Base-by-base conservation (phyloP, 2,888 invertebrate genomes). In the Cerceris rybyensis region DNA sequence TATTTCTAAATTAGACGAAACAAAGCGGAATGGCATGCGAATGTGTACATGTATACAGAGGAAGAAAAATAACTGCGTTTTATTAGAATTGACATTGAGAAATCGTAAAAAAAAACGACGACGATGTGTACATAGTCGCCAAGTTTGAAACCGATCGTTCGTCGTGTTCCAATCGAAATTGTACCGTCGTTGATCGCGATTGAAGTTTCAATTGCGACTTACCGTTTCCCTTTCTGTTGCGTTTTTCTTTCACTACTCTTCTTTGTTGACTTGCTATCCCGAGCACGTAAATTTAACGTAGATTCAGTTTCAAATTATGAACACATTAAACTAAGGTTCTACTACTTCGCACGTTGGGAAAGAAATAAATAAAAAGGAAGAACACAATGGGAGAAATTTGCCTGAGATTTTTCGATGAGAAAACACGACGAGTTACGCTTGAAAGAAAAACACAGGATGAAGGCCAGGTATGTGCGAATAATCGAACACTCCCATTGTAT, bases 1-100 rank as follows among this genome's bases (percentile, higher is more conserved):
- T 89, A 90, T 88, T 86, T 91, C 88, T 88, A 89, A 90, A 88
- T 86, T 89, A 87, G 85, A 85, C 66, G 52, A 82, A 83, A 68
- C 64, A 41, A 66, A 73, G 54, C 64, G 65, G 61, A 66, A 41
- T 82, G 75, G 82, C 79, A 79, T 85, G 84, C 87, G 83, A 82
- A 76, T 74, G 84, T 88, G 84, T 86, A 88, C 86, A 86, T 88
- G 86, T 86, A 87, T 85, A 86, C 86, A 87, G 75, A 74, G 57
- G 9, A 46, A 60, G 71, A 69, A 68, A 78, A 68, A 73, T 55
- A 72, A 77, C 86, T 28, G 81, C 80, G 82, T 88, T 90, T 89
- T 88, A 86, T 86, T 89, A 88, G 88, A 82, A 28, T 71, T 80
- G 87, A 82, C 82, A 84, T 86, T 89, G 87, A 78, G 85, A 83